Evolutionary conservation across 2,888 invertebrate species (phyloP), one percentile per base, ranked within the genome.

Genomic region (Abrostola tripartita): DNA sequence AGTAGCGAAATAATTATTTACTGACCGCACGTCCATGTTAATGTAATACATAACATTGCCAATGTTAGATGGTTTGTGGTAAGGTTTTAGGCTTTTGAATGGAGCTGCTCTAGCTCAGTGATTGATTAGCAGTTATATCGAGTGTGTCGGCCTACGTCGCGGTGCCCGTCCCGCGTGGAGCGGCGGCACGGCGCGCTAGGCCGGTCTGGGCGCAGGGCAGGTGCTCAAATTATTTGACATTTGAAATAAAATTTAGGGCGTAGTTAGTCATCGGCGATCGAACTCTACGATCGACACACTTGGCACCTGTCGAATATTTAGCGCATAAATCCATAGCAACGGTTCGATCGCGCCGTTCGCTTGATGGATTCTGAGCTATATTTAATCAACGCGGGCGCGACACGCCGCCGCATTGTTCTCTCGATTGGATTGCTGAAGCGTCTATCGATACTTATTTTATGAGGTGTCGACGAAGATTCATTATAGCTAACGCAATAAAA

Each of bases 301-400:
- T 95, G 95, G 95, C 95, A 95, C 94, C 92, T 93, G 93, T 93
- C 93, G 93, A 95, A 95, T 94, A 95, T 93, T 94, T 92, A 89
- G 90, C 91, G 91, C 92, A 94, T 94, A 94, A 94, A 94, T 94
- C 92, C 94, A 94, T 94, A 93, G 91, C 92, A 90, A 90, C 90
- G 85, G 88, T 84, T 86, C 91, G 90, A 92, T 91, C 92, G 85
- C 87, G 84, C 84, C 87, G 88, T 82, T 85, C 89, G 88, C 90
- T 88, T 93, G 92, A 94, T 92, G 92, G 90, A 93, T 92, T 92
- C 93, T 92, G 90, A 85, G 91, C 93, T 94, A 94, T 93, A 94
- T 94, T 92, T 94, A 94, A 92, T 93, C 91, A 89, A 87, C 88
- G 87, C 88, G 87, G 82, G 85, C 87, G 87, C 89, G 90, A 90